phyloP scores from a whole-genome alignment of 2,113 vertebrate genomes.

The Triplophysa dalaica region DNA sequence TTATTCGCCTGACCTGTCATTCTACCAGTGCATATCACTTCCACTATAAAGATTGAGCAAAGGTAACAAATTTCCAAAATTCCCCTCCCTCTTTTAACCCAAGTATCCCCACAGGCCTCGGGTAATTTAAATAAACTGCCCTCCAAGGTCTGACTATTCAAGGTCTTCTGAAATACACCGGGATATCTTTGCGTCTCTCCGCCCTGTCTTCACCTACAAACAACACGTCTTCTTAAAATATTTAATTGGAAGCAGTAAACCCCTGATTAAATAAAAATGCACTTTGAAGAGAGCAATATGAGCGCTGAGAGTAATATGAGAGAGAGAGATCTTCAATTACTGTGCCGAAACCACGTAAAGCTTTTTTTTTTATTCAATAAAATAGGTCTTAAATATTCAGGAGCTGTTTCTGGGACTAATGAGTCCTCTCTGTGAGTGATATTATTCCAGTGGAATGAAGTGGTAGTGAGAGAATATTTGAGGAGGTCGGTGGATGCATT shows the following conservation, averaged over 20 bases:
- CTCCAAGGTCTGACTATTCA: conserved; percentile 43
- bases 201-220: background rate
- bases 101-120: background rate
- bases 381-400: conserved; percentile 71
- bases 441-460: conserved; percentile 66
- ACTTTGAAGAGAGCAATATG: conserved; percentile 64
- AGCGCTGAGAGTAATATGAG: conserved; percentile 54
- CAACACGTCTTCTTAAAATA: conserved; percentile 66
- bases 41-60: conserved; percentile 32
- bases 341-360: conserved; percentile 55
- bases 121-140: conserved; percentile 49
- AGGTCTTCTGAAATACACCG: conserved; percentile 48
- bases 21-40: conserved; percentile 4
- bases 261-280: conserved; percentile 67
- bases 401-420: conserved; percentile 67
- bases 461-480: conserved; percentile 35
- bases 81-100: conserved; percentile 18
- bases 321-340: conserved; percentile 54
- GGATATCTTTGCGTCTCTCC: conserved; percentile 2
- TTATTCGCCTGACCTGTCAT: background rate
- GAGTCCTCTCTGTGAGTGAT: conserved; percentile 65
- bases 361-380: conserved; percentile 57
- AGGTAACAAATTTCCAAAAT: conserved; percentile 26
- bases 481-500: conserved; percentile 36
- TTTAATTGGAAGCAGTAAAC: conserved; percentile 73